Evolutionary conservation across 2,888 invertebrate genomes (phyloP).

Genomic region (Polymixis lichenea): DNA sequence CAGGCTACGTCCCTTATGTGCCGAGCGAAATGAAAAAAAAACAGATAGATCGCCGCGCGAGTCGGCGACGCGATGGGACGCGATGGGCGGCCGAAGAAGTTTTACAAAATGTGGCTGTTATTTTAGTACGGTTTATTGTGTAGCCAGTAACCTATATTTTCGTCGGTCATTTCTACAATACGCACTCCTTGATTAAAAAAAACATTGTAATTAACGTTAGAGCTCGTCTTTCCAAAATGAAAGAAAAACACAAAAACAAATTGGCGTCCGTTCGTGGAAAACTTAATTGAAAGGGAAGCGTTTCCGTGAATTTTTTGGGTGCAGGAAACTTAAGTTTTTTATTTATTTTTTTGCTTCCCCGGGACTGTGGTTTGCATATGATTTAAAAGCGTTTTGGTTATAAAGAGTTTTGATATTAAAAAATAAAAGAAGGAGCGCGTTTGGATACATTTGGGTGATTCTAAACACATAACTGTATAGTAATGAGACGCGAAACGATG

Average conservation of each 20-base stretch:
- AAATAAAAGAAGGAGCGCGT: too few relatives aligned
- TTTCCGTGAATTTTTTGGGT: conserved; percentile 4
- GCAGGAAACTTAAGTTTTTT: background rate
- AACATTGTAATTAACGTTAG: conserved; percentile 7
- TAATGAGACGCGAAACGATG: too few relatives aligned
- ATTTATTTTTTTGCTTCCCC: background rate
- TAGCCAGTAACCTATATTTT: background rate
- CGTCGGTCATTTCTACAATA: background rate
- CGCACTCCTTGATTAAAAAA: background rate
- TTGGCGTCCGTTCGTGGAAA: conserved; percentile 4
- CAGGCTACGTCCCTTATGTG: too few relatives aligned
- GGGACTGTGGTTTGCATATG: background rate
- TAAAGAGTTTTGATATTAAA: background rate
- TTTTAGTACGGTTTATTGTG: too few relatives aligned
- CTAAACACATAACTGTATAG: too few relatives aligned
- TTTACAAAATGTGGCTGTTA: too few relatives aligned
- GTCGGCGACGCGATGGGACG: too few relatives aligned
- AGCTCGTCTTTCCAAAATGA: conserved; percentile 13
- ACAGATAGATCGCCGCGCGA: too few relatives aligned
- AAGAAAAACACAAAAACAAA: conserved; percentile 13
- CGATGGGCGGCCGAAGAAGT: too few relatives aligned
- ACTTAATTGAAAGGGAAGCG: conserved; percentile 17
- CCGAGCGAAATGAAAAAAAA: too few relatives aligned
- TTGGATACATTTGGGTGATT: too few relatives aligned
- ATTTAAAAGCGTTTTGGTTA: background rate